Conservation (phyloP, 2,888 invertebrate genomes). For the Drosophila hamatofila region DNA sequence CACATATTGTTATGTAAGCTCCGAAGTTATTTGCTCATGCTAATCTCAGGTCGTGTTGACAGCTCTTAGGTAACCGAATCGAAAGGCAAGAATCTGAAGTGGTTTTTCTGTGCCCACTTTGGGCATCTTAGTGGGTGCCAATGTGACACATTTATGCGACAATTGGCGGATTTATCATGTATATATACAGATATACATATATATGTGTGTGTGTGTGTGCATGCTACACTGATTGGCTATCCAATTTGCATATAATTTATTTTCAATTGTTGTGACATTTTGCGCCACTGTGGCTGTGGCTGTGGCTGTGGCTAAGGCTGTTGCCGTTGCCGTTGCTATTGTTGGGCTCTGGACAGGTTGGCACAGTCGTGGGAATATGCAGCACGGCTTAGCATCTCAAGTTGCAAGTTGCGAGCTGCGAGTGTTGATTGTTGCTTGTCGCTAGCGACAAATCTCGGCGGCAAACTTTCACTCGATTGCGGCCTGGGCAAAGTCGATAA, state of each 20-base stretch:
- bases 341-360: slow-evolving; percentile 54
- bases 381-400: slow-evolving; percentile 12
- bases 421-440: slow-evolving; percentile 37
- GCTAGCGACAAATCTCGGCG: slow-evolving; percentile 38
- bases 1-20: background rate
- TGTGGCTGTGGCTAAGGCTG: background rate
- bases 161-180: slow-evolving; percentile 47
- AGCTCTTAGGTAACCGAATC: slow-evolving; percentile 42
- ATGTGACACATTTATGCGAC: slow-evolving; percentile 45
- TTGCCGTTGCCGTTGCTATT: background rate
- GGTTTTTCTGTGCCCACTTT: slow-evolving; percentile 21
- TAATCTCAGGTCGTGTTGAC: slow-evolving; percentile 32
- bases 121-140: slow-evolving; percentile 54
- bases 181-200: slow-evolving; percentile 13
- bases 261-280: slow-evolving; percentile 79
- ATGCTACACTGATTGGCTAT: slow-evolving; percentile 58
- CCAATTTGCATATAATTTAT: slow-evolving; percentile 80
- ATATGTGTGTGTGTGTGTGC: slow-evolving; percentile 12
- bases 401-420: slow-evolving; percentile 16
- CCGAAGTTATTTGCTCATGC: background rate
- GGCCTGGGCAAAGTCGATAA: slow-evolving; percentile 44
- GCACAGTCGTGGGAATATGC: slow-evolving; percentile 66
- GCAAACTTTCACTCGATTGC: slow-evolving; percentile 63
- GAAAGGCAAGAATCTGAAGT: slow-evolving; percentile 18
- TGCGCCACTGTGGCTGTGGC: slow-evolving; percentile 39